These are phyloP conservation scores for Scyliorhinus canicula DNA, from an alignment of 2,797 vertebrate species.

Conservation along the genomic window DNA sequence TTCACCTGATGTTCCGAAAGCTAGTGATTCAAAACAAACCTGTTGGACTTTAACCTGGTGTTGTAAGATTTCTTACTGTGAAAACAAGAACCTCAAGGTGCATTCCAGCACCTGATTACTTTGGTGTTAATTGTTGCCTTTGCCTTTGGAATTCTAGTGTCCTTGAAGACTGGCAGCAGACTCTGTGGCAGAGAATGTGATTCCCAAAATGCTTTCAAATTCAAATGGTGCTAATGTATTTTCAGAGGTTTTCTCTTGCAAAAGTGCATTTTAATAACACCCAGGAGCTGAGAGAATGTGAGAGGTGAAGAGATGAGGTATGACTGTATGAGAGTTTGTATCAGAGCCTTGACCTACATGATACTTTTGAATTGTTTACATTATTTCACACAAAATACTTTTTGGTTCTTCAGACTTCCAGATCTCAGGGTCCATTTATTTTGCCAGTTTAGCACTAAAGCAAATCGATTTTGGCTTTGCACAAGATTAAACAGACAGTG, in stretches of 20 bases:
- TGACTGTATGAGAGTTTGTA: background rate
- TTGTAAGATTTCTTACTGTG: too few species aligned
- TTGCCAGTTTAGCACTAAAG: background rate
- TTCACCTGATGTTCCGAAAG: too few species aligned
- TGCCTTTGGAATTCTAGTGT: background rate
- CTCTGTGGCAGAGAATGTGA: background rate
- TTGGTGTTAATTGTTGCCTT: background rate
- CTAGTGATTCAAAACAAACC: too few species aligned
- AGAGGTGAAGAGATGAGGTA: background rate
- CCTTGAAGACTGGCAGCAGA: background rate
- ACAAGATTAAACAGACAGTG: background rate
- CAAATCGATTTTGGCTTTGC: background rate
- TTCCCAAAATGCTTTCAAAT: background rate
- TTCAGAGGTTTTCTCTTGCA: background rate
- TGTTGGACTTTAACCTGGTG: too few species aligned
- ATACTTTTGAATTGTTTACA: background rate
- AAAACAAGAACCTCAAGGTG: background rate
- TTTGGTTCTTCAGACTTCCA: background rate
- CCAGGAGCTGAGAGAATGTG: background rate
- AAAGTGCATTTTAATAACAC: background rate
- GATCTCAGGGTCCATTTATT: background rate
- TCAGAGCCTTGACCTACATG: background rate
- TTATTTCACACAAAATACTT: conserved; percentile 1
- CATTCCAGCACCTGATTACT: background rate
- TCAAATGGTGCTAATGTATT: background rate